Evolutionary conservation across 2,797 vertebrate genomes (phyloP), one percentile per base, ranked within the genome.

Genomic region (Centropyge bicolor): DNA sequence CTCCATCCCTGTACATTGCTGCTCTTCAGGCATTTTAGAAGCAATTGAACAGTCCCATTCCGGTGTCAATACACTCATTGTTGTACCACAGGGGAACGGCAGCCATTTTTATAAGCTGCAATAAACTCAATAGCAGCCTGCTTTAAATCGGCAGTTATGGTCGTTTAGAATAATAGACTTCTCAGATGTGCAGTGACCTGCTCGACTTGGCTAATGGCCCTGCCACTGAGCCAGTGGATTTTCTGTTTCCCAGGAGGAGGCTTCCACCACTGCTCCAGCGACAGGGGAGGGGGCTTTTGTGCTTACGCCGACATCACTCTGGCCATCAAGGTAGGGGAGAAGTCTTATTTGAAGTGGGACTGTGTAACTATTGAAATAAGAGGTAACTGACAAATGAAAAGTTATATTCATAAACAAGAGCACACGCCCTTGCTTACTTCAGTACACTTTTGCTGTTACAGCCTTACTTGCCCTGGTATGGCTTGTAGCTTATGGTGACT

Each of bases 231-330:
- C 51, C 63, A 51, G 9, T 60, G 80, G 52, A 65, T 70, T 82
- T 76, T 86, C 67, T 85, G 19, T 48, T 75, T 68, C 70, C 60
- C 88, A 99, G 98, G 98, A 41, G 98, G 98, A 19, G 98, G 98
- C n/a, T 99, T 99, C 86, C 98, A 99, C 91, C 98, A 99, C 89
- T 99, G 98, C 88, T 99, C 97, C 69, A 94, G 97, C 20, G 97
- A 99, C 88, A 97, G 92, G 77, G 98, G 98, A n/a, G 98, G 98
- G 72, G 98, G 98, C 64, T 99, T 99, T 88, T 99, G 98, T 83
- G 98, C 97, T 3, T 99, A 98, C 0, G 98, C 98, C 2, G 98
- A 99, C 91, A 99, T 99, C 86, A 97, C 98, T 0, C 92, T 99
- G 65, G 91, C 97, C 83, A 96, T 99, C 91, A 98, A 98, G 97